phyloP scores from a whole-genome alignment of 2,113 vertebrate genomes.

The Falco punctatus region DNA sequence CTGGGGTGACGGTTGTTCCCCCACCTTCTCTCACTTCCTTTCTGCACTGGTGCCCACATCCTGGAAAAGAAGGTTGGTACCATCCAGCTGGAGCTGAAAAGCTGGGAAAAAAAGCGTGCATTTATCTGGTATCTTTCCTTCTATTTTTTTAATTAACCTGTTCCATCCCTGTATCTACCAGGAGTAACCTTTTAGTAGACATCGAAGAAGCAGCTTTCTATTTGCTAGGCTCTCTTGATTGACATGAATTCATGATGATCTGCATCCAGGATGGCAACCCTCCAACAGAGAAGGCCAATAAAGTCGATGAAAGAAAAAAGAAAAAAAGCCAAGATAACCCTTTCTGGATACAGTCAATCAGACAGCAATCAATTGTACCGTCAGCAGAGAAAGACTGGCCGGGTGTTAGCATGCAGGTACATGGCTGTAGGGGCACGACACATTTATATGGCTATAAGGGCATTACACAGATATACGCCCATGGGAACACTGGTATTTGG shows the following conservation, averaged over 20 bases:
- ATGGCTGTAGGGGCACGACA: accelerated
- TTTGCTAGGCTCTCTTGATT: background rate
- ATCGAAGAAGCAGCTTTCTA: background rate
- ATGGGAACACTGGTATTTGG: background rate
- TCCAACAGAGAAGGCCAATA: background rate
- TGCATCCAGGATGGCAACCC: background rate
- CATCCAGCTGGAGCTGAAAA: background rate
- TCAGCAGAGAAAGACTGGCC: background rate
- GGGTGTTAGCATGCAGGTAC: background rate
- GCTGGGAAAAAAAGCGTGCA: background rate
- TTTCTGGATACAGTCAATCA: background rate
- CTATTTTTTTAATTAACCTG: background rate
- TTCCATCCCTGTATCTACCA: background rate
- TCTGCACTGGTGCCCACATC: background rate
- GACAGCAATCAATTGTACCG: background rate
- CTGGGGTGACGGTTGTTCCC: accelerated
- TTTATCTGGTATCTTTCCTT: background rate
- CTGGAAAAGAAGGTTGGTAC: background rate
- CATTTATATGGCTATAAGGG: background rate
- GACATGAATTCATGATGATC: background rate
- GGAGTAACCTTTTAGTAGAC: background rate
- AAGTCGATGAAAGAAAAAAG: background rate
- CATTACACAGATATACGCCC: background rate
- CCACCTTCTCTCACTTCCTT: background rate
- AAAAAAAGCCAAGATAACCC: background rate